These are phyloP conservation scores for Erinaceus europaeus DNA, from an alignment of 2,113 vertebrate genomes.

Conservation along the genomic window DNA sequence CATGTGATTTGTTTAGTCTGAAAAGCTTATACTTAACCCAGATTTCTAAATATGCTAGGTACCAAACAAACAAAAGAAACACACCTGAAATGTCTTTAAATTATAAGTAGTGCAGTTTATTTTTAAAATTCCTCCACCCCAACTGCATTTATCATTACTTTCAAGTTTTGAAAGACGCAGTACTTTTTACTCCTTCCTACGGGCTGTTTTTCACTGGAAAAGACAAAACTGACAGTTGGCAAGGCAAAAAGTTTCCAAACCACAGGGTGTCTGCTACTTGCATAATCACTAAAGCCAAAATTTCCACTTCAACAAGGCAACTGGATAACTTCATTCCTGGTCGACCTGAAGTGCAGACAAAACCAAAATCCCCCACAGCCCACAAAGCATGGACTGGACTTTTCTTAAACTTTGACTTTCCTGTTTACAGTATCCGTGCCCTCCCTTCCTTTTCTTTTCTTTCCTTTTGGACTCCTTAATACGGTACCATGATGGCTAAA, in stretches of 20 bases:
- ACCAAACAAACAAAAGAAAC: not conserved
- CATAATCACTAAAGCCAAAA: not conserved
- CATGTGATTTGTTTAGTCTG: not conserved
- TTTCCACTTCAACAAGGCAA: constrained; percentile 39
- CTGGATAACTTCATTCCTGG: not conserved
- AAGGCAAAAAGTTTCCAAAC: constrained; percentile 62
- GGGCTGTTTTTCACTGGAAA: constrained; percentile 37
- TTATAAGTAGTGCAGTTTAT: not conserved
- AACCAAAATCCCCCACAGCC: not conserved
- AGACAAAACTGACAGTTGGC: constrained; percentile 50
- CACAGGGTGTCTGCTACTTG: constrained; percentile 59
- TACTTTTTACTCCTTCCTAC: constrained; percentile 19
- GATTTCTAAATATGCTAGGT: not conserved
- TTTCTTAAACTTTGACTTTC: constrained; percentile 50
- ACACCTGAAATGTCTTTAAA: not conserved
- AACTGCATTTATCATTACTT: not conserved
- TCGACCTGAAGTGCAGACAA: not conserved
- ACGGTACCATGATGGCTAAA: constrained; percentile 75
- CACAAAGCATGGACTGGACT: not conserved
- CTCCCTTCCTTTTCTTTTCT: constrained; percentile 49
- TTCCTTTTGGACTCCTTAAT: constrained; percentile 47
- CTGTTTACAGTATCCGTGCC: constrained; percentile 72
- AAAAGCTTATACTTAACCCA: not conserved
- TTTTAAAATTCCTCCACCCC: constrained; percentile 6
- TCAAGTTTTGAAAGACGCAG: constrained; percentile 36